Conservation (phyloP, 2,888 invertebrate genomes). For the Drosophila multiciliata region DNA sequence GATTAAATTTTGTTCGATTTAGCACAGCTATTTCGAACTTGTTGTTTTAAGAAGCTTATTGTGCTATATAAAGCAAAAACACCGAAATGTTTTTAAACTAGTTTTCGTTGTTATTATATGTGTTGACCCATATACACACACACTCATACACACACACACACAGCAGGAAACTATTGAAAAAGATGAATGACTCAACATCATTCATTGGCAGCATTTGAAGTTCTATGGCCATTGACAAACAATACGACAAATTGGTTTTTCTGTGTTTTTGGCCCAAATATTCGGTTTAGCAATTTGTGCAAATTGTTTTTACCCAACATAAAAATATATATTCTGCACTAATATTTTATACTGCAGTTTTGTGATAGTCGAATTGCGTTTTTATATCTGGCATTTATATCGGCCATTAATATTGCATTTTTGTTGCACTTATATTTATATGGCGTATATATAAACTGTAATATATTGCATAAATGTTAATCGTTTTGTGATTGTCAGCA, state of each 20-base stretch:
- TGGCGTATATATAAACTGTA: conserved; percentile 21
- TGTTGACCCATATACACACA: conserved; percentile 50
- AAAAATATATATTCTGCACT: conserved; percentile 55
- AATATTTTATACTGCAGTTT: conserved; percentile 29
- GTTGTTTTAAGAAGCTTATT: not conserved
- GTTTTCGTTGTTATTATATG: conserved; percentile 28
- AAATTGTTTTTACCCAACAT: conserved; percentile 68
- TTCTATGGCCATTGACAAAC: conserved; percentile 58
- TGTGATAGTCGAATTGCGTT: conserved; percentile 10
- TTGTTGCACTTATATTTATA: conserved; percentile 63
- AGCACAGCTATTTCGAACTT: not conserved
- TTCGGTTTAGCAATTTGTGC: conserved; percentile 60
- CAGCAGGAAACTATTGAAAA: conserved; percentile 18
- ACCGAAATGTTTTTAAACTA: conserved; percentile 18
- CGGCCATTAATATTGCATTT: conserved; percentile 69
- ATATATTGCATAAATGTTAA: conserved; percentile 33
- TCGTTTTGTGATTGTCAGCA: conserved; percentile 30
- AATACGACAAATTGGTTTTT: conserved; percentile 73
- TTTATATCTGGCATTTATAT: conserved; percentile 52
- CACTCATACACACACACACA: not conserved
- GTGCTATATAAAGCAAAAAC: not conserved
- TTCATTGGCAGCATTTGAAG: conserved; percentile 48
- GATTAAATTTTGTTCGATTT: not conserved
- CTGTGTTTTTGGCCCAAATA: conserved; percentile 50
- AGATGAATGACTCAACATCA: conserved; percentile 66